phyloP scores from a whole-genome alignment of 2,888 invertebrate species.

The Onchidella celtica region DNA sequence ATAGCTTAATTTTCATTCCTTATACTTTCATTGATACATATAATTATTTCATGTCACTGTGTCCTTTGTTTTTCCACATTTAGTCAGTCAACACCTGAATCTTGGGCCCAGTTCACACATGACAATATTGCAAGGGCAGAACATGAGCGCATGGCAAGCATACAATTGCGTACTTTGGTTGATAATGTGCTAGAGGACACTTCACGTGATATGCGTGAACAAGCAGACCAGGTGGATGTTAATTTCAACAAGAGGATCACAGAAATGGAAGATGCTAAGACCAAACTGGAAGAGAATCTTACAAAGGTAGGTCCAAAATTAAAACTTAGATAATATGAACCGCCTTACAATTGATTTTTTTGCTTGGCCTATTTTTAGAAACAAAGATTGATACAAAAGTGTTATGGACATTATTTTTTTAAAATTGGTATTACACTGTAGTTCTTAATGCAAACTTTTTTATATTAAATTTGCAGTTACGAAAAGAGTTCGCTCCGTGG shows the following conservation, averaged over 20 bases:
- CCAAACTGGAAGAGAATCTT: conserved; percentile 86
- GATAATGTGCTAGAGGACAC: conserved; percentile 88
- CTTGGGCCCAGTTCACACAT: conserved; percentile 91
- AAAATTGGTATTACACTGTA: too few species aligned
- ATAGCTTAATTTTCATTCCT: background rate
- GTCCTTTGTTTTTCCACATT: too few species aligned
- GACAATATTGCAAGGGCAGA: conserved; percentile 89
- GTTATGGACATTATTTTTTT: too few species aligned
- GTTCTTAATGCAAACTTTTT: too few species aligned
- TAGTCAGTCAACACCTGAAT: conserved; percentile 90
- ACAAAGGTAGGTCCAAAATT: conserved; percentile 84
- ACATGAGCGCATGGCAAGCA: conserved; percentile 88
- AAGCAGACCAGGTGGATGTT: conserved; percentile 90
- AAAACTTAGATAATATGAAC: too few species aligned
- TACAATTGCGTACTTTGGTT: conserved; percentile 85
- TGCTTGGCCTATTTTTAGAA: too few species aligned
- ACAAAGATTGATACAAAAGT: too few species aligned
- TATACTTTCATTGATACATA: background rate
- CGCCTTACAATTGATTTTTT: too few species aligned
- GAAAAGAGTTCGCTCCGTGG: too few species aligned
- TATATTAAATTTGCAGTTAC: too few species aligned
- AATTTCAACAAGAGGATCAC: conserved; percentile 88
- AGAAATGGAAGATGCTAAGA: conserved; percentile 82
- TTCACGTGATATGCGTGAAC: conserved; percentile 89
- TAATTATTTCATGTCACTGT: background rate